Percentiles rank a stretch among this genome's conserved stretches.
Evolutionary conservation across 2,113 vertebrate species (phyloP).

Genomic region (Hyaena hyaena): DNA sequence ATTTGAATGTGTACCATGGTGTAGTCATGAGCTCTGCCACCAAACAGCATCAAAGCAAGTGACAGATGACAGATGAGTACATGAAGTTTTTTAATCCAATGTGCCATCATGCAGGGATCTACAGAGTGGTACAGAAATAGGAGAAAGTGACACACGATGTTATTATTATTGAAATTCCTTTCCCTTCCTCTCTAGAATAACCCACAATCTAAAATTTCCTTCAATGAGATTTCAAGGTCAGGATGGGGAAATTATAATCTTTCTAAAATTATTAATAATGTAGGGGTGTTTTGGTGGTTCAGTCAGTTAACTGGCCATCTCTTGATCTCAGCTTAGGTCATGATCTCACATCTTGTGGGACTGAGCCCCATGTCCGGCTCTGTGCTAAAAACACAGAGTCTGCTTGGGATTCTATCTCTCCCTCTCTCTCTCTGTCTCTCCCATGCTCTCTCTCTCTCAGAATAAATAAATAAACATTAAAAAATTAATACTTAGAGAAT

Average conservation of each 20-base stretch:
- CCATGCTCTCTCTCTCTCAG: too few species aligned
- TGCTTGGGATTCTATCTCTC: too few species aligned
- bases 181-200: constrained; percentile 46
- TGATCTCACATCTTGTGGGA: too few species aligned
- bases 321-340: too few species aligned
- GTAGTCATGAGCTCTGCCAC: neutral
- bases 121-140: neutral
- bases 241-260: neutral
- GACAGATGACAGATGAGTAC: neutral
- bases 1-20: neutral
- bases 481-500: neutral
- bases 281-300: too few species aligned
- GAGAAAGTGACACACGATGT: neutral
- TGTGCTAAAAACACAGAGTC: too few species aligned
- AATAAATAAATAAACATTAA: too few species aligned
- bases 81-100: neutral
- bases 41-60: neutral
- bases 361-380: too few species aligned
- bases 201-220: constrained; percentile 41
- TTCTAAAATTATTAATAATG: constrained; percentile 43
- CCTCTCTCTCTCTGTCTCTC: too few species aligned
- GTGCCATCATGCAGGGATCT: neutral
- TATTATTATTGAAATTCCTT: constrained; percentile 29
- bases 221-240: constrained; percentile 51
- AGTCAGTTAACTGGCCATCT: too few species aligned